Base-by-base conservation (phyloP, 1,140 invertebrate genomes). In the Aplysia californica region DNA sequence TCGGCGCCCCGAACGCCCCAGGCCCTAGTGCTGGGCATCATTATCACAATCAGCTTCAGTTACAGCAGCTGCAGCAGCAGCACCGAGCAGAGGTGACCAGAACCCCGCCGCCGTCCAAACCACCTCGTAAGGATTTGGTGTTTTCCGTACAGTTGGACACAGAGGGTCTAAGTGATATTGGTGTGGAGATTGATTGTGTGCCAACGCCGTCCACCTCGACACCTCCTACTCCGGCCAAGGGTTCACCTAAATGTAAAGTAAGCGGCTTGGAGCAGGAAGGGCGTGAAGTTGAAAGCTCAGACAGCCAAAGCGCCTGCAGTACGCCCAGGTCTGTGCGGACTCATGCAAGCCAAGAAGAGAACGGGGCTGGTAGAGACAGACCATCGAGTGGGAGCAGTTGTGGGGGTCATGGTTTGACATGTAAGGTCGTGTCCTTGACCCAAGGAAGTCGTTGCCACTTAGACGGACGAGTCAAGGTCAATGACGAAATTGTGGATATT, bases 401-500 rank as follows among this genome's bases (percentile, higher is more conserved):
- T 26, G 26, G 29, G 2, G n/a, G 39, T 29, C 23, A 2, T 44
- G 66, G 66, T 6, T 50, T 73, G 56, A 75, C 72, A 6, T 76
- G 72, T 38, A 72, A 73, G 35, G 77, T 84, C 23, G 75, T 82
- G 41, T 70, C 65, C 29, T 76, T 84, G 36, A 78, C 67, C 50
- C 75, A 80, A 18, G 80, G 79, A 33, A 79, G 81, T 44, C 35
- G 76, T 18, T 77, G 77, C 6, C 36, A 76, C 39, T 41, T 65
- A 21, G 79, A 81, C 68, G 83, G 83, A 29, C 71, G 77, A 72
- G 56, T 84, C n/a, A 81, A 81, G 68, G 69, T 84, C 10, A 78
- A 79, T 31, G 83, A 84, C 68, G 83, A 84, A 70, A 76, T 84
- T 10, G 73, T 84, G 23, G 82, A 82, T 65, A 78, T 84, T 44